Conservation (phyloP, 2,113 vertebrate species). For the Tetraodon nigroviridis region DNA sequence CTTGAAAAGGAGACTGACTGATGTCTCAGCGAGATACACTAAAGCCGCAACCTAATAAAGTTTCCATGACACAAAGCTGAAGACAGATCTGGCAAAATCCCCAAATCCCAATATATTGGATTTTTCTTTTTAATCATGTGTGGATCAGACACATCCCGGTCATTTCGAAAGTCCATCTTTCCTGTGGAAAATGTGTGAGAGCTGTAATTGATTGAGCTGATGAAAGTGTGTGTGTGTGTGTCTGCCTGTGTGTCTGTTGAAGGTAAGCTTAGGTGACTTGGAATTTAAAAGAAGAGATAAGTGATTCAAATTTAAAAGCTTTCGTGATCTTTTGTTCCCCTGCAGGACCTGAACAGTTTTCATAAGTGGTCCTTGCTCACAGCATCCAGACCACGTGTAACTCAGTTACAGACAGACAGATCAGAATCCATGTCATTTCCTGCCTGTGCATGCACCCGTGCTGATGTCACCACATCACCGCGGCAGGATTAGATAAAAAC, state of each 20-base stretch:
- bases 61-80: constrained; percentile 35
- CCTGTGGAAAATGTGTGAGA: constrained; percentile 45
- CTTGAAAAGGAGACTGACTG: constrained; percentile 35
- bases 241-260: constrained; percentile 8
- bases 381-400: no score
- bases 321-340: constrained; percentile 34
- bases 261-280: constrained; percentile 36
- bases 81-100: constrained; percentile 41
- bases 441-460: no score
- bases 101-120: constrained; percentile 50
- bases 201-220: constrained; percentile 52
- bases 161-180: constrained; percentile 47
- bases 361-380: constrained; percentile 7
- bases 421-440: no score
- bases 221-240: constrained; percentile 42
- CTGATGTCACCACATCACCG: no score
- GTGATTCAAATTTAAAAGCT: constrained; percentile 19
- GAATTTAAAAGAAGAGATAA: constrained; percentile 38
- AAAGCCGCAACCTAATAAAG: constrained; percentile 46
- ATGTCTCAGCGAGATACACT: constrained; percentile 45
- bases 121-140: constrained; percentile 38
- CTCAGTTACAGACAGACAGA: no score
- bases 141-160: constrained; percentile 42
- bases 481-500: no score
- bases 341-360: constrained; percentile 8